Evolutionary conservation across 2,113 vertebrate genomes (phyloP).

Genomic region (Anolis sagrei): DNA sequence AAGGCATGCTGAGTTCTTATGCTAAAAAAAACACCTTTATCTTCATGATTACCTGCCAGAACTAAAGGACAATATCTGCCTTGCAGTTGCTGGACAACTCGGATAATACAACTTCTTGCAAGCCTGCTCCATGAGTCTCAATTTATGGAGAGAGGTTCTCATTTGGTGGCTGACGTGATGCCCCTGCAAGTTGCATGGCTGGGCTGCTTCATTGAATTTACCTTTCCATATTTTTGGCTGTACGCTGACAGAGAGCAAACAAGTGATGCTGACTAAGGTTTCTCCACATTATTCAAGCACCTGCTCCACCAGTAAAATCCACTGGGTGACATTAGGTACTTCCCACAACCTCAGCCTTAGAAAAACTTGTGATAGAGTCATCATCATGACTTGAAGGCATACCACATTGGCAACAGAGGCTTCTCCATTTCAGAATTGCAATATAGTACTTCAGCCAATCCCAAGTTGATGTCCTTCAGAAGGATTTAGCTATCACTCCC

Average conservation of each 20-base stretch:
- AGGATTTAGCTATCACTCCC: neutral
- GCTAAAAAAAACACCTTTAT: neutral
- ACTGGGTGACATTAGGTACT: too few species aligned
- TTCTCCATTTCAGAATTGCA: neutral
- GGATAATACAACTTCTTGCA: too few species aligned
- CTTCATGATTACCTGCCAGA: neutral
- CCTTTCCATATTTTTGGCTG: neutral
- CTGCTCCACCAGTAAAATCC: too few species aligned
- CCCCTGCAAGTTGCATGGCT: neutral
- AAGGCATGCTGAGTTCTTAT: neutral
- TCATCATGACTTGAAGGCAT: too few species aligned
- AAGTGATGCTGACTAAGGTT: too few species aligned
- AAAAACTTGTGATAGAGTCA: too few species aligned
- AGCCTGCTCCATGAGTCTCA: neutral
- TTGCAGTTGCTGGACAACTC: neutral
- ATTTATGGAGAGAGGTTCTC: neutral
- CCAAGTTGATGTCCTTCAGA: neutral
- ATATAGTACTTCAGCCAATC: too few species aligned
- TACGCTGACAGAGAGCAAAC: neutral
- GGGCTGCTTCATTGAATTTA: neutral
- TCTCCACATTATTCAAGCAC: too few species aligned
- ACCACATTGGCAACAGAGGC: too few species aligned
- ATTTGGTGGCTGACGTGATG: neutral
- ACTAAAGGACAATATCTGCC: neutral
- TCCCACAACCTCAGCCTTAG: too few species aligned